Evolutionary conservation across 2,113 vertebrate species (phyloP).

Genomic region (Ancistrus triradiatus): DNA sequence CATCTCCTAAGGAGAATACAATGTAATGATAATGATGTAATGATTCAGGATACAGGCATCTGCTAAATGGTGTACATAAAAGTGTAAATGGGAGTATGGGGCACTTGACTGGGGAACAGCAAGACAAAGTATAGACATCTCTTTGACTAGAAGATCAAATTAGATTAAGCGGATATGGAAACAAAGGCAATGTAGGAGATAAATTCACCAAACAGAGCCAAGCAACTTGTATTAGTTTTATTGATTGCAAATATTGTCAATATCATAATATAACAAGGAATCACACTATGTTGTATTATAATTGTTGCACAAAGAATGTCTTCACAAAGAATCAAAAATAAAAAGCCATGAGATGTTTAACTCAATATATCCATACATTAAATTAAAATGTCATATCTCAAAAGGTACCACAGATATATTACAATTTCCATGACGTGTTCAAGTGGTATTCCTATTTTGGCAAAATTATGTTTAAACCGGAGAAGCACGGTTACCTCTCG

Average conservation of each 20-base stretch:
- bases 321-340: constrained; percentile 60
- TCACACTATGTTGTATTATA: constrained; percentile 58
- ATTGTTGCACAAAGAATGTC: constrained; percentile 59
- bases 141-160: no score
- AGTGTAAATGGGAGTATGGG: no score
- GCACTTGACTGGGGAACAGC: no score
- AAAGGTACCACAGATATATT: constrained; percentile 48
- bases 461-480: constrained; percentile 36
- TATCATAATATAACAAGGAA: constrained; percentile 60
- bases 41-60: no score
- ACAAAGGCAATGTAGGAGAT: background rate
- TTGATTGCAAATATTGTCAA: constrained; percentile 68
- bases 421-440: constrained; percentile 50
- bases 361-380: constrained; percentile 49
- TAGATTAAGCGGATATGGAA: no score
- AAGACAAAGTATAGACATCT: no score
- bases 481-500: constrained; percentile 15
- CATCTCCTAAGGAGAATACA: no score
- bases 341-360: constrained; percentile 53
- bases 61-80: no score
- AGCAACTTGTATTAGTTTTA: constrained; percentile 60
- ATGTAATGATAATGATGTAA: no score
- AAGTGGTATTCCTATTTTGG: constrained; percentile 54
- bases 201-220: no score
- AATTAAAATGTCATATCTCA: constrained; percentile 43